A percentile compares a stretch with the other conserved stretches of the same genome.
These are phyloP conservation scores for Archips crataeganus DNA, from an alignment of 2,888 invertebrate genomes.

Conservation along the genomic window DNA sequence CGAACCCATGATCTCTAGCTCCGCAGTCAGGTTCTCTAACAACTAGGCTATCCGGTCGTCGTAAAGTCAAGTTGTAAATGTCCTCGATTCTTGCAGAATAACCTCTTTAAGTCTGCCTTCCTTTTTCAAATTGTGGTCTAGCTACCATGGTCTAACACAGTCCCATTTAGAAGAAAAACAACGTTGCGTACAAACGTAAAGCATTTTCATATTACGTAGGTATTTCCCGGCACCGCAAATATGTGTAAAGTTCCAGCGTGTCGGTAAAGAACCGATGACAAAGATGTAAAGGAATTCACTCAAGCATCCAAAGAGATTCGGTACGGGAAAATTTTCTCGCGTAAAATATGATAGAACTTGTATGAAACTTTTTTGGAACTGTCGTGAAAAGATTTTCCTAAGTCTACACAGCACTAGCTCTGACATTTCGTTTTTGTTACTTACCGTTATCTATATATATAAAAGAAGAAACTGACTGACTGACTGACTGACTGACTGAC, in stretches of 20 bases:
- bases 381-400: not conserved
- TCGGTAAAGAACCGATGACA: conserved; percentile 23
- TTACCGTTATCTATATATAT: too few species aligned
- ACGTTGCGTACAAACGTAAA: not conserved
- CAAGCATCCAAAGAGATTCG: conserved; percentile 29
- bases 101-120: too few species aligned
- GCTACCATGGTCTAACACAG: not conserved
- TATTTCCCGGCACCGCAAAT: conserved; percentile 7
- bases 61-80: too few species aligned
- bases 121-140: too few species aligned
- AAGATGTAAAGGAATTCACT: conserved; percentile 30
- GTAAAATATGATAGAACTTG: conserved; percentile 15
- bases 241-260: conserved; percentile 8
- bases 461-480: too few species aligned
- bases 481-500: too few species aligned
- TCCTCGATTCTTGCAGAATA: too few species aligned
- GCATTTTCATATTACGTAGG: conserved; percentile 2
- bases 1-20: too few species aligned
- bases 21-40: too few species aligned
- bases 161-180: conserved; percentile 1
- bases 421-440: too few species aligned
- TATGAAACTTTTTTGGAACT: not conserved
- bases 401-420: not conserved
- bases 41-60: too few species aligned
- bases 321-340: conserved; percentile 16